Evolutionary conservation across 2,888 invertebrate species (phyloP), one percentile per base, ranked within the genome.

Genomic region (Dolichopus griseipennis): DNA sequence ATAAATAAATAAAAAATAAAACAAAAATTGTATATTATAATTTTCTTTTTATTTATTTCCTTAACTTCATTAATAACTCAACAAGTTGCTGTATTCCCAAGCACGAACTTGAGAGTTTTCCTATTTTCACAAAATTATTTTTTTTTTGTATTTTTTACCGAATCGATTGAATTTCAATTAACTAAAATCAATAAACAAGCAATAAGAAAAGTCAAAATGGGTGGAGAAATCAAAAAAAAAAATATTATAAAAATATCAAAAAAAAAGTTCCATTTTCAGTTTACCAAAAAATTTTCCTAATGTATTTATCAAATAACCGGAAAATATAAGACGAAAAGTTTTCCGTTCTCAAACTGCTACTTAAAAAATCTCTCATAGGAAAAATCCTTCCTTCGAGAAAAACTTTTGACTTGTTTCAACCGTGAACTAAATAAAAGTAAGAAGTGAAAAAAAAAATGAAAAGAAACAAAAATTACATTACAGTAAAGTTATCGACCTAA

Each of bases 101-200:
- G 52, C 52, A 52, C 52, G 52, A 52, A 52, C 52, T 52, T 52
- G 52, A 52, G 52, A 52, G 12, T 52, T 52, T 52, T 52, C 18
- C 52, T 52, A 52, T 52, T 52, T 52, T 52, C 52, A 12, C 52
- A 12, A 52, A 18, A 52, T 52, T 6, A 12, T 52, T 37, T 37
- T 10, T 37, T 52, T 9, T 52, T 52, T 52, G 2, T n/a, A 18
- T 52, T 52, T 18, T 52, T 18, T 52, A 52, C 15, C n/a, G 52
- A 52, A 52, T 52, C 52, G 52, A 52, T 52, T 52, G 52, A 52
- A 52, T 52, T 52, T 52, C 52, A 52, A 52, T 52, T 52, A 52
- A 52, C 52, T 52, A 52, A 52, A 52, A 52, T 52, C 52, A 52
- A 52, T 52, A 52, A 52, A 52, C 52, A 52, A 52, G n/a, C 18